Evolutionary conservation across 2,888 invertebrate genomes (phyloP), one percentile per base, ranked within the genome.

Genomic region (Microctonus aethiopoides): DNA sequence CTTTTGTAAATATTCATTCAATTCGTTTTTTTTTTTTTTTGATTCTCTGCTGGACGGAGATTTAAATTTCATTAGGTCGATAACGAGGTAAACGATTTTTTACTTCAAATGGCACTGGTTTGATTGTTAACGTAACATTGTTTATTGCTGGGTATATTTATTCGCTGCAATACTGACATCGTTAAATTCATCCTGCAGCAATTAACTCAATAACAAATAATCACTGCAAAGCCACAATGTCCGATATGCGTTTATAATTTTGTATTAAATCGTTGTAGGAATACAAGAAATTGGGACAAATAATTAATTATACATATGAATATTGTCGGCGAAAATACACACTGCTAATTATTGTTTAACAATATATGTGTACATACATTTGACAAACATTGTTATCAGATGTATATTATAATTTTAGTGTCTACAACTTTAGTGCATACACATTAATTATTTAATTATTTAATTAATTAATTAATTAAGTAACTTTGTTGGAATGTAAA

Each of bases 171-270:
- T n/a, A 29, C 29, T 7, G 7, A 0, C 13, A 26, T 54, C 54
- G 22, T 54, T 54, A 54, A 54, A 22, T 24, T 26, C n/a, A n/a
- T 2, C 26, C 13, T 26, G 22, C 22, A n/a, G n/a, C 26, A 54
- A 54, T 54, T 54, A 54, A 54, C 26, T 9, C 54, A 9, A 54
- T 22, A 54, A 26, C 54, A 26, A 54, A 22, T 54, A 54, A 54
- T 54, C 10, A 54, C 16, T 7, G 4, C 7, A 6, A 46, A 46
- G 4, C n/a, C 46, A 46, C 16, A 5, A 46, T 16, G n/a, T n/a
- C 16, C 7, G 46, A 46, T 16, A 46, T 16, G 3, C 46, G 16
- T 54, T 24, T 54, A 24, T 26, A 26, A 54, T 54, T 52, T 52
- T 2, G 16, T 20, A 20, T 52, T 20, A 20, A 24, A 4, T 6